Conservation (phyloP, 2,797 vertebrate genomes). For the Catostomus latipinnis region DNA sequence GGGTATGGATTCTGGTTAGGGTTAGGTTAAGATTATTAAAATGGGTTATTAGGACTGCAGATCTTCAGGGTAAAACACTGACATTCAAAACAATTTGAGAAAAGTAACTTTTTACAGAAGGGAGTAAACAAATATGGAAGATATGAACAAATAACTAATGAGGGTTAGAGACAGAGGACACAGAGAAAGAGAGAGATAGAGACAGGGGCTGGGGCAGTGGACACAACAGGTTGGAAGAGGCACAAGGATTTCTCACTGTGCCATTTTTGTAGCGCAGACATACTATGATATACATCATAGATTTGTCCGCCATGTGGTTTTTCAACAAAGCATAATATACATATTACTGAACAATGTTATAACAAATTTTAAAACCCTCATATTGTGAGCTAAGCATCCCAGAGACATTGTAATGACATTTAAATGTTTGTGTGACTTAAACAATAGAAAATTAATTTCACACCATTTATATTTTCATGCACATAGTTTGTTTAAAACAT, state of each 20-base stretch:
- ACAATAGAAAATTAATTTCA: not conserved
- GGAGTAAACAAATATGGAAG: not conserved
- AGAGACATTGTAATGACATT: too few relatives aligned
- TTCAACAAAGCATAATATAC: too few relatives aligned
- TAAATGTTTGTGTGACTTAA: too few relatives aligned
- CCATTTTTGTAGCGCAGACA: too few relatives aligned
- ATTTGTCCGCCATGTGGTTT: too few relatives aligned
- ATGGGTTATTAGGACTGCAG: conserved; percentile 7
- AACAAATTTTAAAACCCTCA: too few relatives aligned
- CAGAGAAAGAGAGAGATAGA: not conserved
- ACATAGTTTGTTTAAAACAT: not conserved
- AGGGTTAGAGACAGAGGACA: not conserved
- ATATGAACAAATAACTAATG: not conserved
- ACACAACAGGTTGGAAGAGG: conserved; percentile 16
- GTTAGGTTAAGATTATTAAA: not conserved
- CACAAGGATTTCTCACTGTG: not conserved
- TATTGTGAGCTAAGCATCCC: too few relatives aligned
- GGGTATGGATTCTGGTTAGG: not conserved
- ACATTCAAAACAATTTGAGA: not conserved
- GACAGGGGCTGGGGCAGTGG: conserved; percentile 20
- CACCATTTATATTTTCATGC: not conserved
- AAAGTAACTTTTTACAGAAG: not conserved
- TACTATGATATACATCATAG: too few relatives aligned
- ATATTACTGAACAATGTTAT: too few relatives aligned
- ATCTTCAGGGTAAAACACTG: conserved; percentile 4